phyloP scores from a whole-genome alignment of 2,888 invertebrate species.

The Poecilus cupreus region DNA sequence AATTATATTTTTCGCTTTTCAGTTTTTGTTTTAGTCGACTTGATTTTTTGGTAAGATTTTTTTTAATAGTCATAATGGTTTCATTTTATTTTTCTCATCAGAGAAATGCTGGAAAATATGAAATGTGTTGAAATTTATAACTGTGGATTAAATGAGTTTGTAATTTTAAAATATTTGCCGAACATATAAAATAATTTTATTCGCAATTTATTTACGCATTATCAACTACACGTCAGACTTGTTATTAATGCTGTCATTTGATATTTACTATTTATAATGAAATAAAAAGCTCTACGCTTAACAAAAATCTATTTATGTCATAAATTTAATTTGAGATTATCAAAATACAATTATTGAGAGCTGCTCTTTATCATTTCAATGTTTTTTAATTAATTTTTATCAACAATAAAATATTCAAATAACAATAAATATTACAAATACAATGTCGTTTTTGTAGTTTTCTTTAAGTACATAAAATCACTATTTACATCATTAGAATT shows the following conservation, averaged over 20 bases:
- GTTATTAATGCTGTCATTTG: not conserved
- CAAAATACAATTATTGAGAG: conserved; percentile 2
- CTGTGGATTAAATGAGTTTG: too few relatives aligned
- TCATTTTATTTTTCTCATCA: too few relatives aligned
- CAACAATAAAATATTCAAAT: not conserved
- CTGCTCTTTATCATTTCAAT: not conserved
- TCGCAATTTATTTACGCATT: not conserved
- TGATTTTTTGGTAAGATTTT: too few relatives aligned
- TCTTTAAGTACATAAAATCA: too few relatives aligned
- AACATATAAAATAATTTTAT: not conserved
- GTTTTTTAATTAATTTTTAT: not conserved
- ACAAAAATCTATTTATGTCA: not conserved
- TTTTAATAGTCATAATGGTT: too few relatives aligned
- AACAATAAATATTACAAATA: not conserved
- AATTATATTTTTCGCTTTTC: too few relatives aligned
- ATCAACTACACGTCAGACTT: not conserved
- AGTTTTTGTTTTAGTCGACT: too few relatives aligned
- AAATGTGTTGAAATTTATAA: too few relatives aligned
- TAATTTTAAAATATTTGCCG: not conserved
- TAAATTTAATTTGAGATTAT: not conserved
- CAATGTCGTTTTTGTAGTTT: not conserved
- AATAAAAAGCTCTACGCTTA: not conserved
- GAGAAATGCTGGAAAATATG: too few relatives aligned
- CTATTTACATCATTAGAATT: not conserved
- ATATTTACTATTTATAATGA: conserved; percentile 7